Evolutionary conservation across 2,888 invertebrate species (phyloP), one percentile per base, ranked within the genome.

Genomic region (Empis livida): DNA sequence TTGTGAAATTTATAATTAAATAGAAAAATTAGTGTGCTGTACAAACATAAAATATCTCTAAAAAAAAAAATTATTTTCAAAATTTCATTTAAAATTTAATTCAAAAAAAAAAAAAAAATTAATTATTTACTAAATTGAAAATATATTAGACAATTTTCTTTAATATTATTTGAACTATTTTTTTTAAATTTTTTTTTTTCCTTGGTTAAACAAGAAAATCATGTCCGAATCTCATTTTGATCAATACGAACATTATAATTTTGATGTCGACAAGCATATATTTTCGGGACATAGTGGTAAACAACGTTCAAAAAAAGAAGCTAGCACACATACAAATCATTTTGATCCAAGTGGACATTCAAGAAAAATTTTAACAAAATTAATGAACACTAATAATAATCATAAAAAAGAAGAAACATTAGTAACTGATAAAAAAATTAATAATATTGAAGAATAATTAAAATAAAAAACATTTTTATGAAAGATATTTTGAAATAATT

Each of bases 181-280:
- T 13, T 32, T 35, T n/a, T n/a, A n/a, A 35, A n/a, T 4, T 35
- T 35, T n/a, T 5, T n/a, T n/a, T n/a, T 35, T 35, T 4, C 35
- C 20, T 20, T 20, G 20, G 3, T 27, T 27, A 20, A 20, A 38
- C 3, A 14, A n/a, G 38, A 38, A 38, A 38, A 77, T 71, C 66
- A 88, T 89, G 89, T 87, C 88, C 62, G 87, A 87, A 71, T 74
- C 76, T 60, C 80, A 86, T 73, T 83, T 84, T 67, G 92, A 94
- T 73, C 82, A 90, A 65, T 91, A 90, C 78, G 94, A 94, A 65
- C 87, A 91, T 65, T 94, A 89, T 77, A 93, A 93, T 72, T 93
- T 84, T 71, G 90, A 90, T 59, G 82, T 87, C 74, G 93, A 91
- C 69, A 93, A 93, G 71, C 83, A 87, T 67, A 80, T 92, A 54